phyloP scores from a whole-genome alignment of 2,113 vertebrate genomes.

The Bos indicus region DNA sequence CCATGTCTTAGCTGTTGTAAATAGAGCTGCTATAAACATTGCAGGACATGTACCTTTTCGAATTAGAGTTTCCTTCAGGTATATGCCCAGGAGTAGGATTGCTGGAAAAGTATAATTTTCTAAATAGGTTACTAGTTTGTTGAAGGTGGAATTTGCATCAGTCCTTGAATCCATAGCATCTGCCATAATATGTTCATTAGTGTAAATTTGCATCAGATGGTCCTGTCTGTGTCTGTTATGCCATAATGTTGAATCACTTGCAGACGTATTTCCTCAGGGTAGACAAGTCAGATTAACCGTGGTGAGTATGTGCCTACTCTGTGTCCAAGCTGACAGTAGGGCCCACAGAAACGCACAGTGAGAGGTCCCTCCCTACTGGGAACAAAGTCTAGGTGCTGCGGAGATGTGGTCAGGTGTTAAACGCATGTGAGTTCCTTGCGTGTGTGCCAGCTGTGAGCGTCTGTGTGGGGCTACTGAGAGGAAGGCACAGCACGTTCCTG shows the following conservation, averaged over 20 bases:
- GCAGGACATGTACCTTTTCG: background rate
- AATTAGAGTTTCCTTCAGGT: background rate
- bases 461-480: fast-evolving
- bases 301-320: fast-evolving
- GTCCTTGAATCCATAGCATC: background rate
- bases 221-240: background rate
- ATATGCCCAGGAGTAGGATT: background rate
- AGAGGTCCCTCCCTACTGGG: background rate
- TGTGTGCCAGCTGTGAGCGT: fast-evolving
- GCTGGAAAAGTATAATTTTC: background rate
- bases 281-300: background rate
- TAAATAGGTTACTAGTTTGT: background rate
- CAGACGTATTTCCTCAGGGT: background rate
- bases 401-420: background rate
- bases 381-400: background rate
- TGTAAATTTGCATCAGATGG: background rate
- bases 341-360: background rate
- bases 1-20: background rate
- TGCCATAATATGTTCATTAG: fast-evolving
- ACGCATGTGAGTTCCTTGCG: fast-evolving
- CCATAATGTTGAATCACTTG: background rate
- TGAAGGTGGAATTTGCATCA: background rate
- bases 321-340: background rate
- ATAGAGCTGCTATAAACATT: background rate
- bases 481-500: fast-evolving